Evolutionary conservation across 2,888 invertebrate genomes (phyloP).

Genomic region (Gymnocheta viridis): DNA sequence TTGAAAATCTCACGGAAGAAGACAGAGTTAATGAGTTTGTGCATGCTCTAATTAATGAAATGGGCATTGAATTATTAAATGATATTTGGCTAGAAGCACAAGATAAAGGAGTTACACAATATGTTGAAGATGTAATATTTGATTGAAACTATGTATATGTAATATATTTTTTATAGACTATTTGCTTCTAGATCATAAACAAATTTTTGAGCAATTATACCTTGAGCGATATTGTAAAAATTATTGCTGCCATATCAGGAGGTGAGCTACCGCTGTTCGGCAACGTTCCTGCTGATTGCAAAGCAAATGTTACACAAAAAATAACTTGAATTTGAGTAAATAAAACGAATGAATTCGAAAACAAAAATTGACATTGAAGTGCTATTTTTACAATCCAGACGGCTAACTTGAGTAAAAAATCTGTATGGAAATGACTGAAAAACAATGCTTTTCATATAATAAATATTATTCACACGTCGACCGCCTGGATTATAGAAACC

Average conservation of each 20-base stretch:
- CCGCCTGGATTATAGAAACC: no score
- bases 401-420: no score
- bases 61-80: slow-evolving; percentile 77
- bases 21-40: slow-evolving; percentile 76
- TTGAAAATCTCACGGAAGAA: slow-evolving; percentile 77
- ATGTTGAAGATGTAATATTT: slow-evolving; percentile 73
- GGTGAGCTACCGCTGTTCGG: slow-evolving; percentile 76
- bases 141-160: background rate
- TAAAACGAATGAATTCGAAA: background rate
- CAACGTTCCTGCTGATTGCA: slow-evolving; percentile 78
- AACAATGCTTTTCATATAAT: no score
- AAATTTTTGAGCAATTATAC: slow-evolving; percentile 71
- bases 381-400: no score
- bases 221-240: slow-evolving; percentile 73
- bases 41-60: slow-evolving; percentile 77
- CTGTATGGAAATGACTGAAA: no score
- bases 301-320: slow-evolving; percentile 39
- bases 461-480: no score
- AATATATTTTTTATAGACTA: background rate
- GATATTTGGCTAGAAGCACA: slow-evolving; percentile 76
- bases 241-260: slow-evolving; percentile 70
- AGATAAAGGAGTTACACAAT: slow-evolving; percentile 70
- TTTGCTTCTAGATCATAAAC: slow-evolving; percentile 74
- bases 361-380: background rate
- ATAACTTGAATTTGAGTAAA: background rate